Evolutionary conservation across 2,113 vertebrate species (phyloP).

Genomic region (Octodon degus): DNA sequence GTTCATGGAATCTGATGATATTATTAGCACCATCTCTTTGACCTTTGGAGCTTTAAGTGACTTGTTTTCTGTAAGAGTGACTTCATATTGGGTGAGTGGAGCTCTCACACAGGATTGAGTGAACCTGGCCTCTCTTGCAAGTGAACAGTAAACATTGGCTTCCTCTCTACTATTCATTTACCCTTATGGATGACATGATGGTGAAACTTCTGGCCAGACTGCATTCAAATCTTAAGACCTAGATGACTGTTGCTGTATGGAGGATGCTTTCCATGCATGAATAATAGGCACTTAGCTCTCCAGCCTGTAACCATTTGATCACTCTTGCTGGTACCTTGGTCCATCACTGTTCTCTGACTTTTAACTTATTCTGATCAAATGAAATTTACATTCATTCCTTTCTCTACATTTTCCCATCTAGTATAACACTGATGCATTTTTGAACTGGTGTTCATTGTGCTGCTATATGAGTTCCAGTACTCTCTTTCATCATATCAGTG

Average conservation of each 20-base stretch:
- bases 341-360: background rate
- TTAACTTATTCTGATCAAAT: background rate
- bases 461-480: background rate
- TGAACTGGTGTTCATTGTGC: background rate
- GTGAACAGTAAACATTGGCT: background rate
- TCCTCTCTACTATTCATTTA: background rate
- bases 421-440: background rate
- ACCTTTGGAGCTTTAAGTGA: background rate
- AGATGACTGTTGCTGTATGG: background rate
- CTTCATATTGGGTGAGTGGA: background rate
- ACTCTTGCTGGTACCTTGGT: background rate
- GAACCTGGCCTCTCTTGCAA: background rate
- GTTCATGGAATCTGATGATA: background rate
- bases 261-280: background rate
- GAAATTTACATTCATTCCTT: background rate
- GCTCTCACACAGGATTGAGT: background rate
- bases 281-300: background rate
- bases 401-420: background rate
- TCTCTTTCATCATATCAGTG: background rate
- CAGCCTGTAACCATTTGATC: background rate
- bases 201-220: background rate
- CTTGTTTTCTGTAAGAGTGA: conserved; percentile 1
- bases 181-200: background rate
- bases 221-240: background rate
- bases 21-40: background rate